phyloP scores from a whole-genome alignment of 2,113 vertebrate species.

The Charina bottae region DNA sequence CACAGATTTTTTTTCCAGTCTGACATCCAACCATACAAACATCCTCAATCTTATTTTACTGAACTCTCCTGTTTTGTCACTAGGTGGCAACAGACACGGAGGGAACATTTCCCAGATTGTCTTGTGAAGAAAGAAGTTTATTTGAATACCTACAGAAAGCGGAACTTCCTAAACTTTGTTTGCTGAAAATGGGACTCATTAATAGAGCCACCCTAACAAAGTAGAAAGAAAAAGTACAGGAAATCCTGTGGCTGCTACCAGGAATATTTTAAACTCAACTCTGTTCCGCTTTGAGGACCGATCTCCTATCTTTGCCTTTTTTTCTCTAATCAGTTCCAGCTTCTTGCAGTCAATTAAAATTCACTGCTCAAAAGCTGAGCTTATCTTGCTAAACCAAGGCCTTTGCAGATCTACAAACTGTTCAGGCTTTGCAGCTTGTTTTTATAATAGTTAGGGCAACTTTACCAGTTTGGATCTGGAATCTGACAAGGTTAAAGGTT shows the following conservation, averaged over 20 bases:
- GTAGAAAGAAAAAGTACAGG: not conserved
- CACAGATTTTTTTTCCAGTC: no score
- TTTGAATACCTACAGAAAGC: not conserved
- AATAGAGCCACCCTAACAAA: not conserved
- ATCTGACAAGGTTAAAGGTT: not conserved
- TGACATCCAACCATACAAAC: not conserved
- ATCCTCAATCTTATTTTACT: not conserved
- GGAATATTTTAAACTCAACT: not conserved
- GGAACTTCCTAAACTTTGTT: not conserved
- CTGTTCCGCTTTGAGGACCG: not conserved
- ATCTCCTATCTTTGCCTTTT: not conserved
- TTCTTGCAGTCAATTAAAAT: not conserved
- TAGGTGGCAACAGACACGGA: slow-evolving; percentile 3
- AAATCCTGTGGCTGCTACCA: not conserved
- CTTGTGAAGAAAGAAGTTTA: not conserved
- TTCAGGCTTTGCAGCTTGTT: not conserved
- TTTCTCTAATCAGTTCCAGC: not conserved
- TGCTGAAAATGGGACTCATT: not conserved
- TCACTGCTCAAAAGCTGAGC: not conserved
- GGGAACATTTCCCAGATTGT: not conserved
- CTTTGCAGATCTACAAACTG: not conserved
- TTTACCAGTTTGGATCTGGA: not conserved
- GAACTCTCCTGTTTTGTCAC: not conserved
- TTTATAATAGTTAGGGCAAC: not conserved
- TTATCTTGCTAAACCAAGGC: not conserved